Base-by-base conservation (phyloP, 2,113 vertebrate species). In the Lutjanus erythropterus region DNA sequence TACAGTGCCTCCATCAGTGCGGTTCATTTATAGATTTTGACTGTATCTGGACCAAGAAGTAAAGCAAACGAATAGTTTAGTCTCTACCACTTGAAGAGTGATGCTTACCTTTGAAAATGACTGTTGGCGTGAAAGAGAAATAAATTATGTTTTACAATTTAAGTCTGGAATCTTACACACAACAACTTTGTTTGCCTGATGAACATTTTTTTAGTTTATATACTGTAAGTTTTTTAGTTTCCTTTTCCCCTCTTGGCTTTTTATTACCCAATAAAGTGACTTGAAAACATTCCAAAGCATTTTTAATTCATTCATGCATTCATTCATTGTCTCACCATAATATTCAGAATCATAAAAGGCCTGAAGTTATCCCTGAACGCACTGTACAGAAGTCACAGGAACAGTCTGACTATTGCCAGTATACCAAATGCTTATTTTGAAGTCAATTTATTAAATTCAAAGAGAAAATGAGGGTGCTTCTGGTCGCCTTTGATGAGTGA, bases 121-220 rank as follows among this genome's bases (percentile, higher is more conserved):
- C 89, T 91, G 87, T 80, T 82, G 84, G 91, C 82, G 80, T 92
- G 87, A 91, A 92, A 91, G 79, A 90, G 89, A 92, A 92, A 92
- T 88, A 85, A 81, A 89, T 79, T 6, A 44, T 37, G 78, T 80
- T 88, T 90, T 84, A 90, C 72, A 81, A 85, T 69, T 53, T 25
- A 71, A 49, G 27, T 81, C 53, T 68, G n/a, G n/a, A 80, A 72
- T 37, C 37, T 71, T 6, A 71, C 39, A 85, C 42, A 77, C 79
- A 74, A 67, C 69, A 71, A 75, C 49, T 50, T 9, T 72, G 18
- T 37, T 33, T 47, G 9, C 41, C 56, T 27, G 16, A 39, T 69
- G 15, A 78, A 75, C 41, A 33, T 21, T 18, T 42, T 46, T 9
- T 14, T 21, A 5, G 4, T 41, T 41, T 41, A 37, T n/a, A n/a